Base-by-base conservation (phyloP, 2,888 invertebrate species). In the Sericinus montela region DNA sequence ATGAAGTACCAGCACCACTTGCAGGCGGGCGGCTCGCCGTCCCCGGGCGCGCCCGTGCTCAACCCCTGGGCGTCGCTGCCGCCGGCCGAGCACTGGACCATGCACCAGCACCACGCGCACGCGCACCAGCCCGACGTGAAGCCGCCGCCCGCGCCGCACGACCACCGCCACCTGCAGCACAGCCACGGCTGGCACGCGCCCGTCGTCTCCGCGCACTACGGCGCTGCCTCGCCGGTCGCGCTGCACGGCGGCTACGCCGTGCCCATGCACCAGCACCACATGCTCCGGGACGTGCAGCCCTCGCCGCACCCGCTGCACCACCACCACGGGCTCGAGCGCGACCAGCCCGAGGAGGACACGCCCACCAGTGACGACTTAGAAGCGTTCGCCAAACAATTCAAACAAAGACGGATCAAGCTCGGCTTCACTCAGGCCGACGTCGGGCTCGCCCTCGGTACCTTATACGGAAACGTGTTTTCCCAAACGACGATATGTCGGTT, bases 401-500 rank as follows among this genome's bases (percentile, higher is more conserved):
- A 99, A 89, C 99, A 99, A 90, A 92, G 99, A 60, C 93, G 99
- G 64, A 99, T 99, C 87, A 99, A 99, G 87, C 91, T 99, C 57
- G 99, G 99, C 63, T 98, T 98, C 89, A 98, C 98, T 58, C 98
- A 99, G 86, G 98, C 98, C 34, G 99, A 99, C 87, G 99, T 99
- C 34, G 99, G 99, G 50, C 92, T 99, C 57, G 99, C 99, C 55
- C 92, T 99, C 63, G 99, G 99, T 62, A 99, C 98, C 16, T 93
- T 99, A 32, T 99, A 99, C 90, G 99, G 99, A 60, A 99, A 99
- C 83, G 99, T 99, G 55, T 99, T 99, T 91, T 98, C 98, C 56
- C 99, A 99, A 91, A 99, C 99, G 65, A 99, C 99, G 67, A 99
- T 99, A 87, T 99, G 99, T 90, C 93, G 98, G 80, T 99, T 99